Conservation (phyloP, 2,888 invertebrate species). For the Parasteatoda lunata region DNA sequence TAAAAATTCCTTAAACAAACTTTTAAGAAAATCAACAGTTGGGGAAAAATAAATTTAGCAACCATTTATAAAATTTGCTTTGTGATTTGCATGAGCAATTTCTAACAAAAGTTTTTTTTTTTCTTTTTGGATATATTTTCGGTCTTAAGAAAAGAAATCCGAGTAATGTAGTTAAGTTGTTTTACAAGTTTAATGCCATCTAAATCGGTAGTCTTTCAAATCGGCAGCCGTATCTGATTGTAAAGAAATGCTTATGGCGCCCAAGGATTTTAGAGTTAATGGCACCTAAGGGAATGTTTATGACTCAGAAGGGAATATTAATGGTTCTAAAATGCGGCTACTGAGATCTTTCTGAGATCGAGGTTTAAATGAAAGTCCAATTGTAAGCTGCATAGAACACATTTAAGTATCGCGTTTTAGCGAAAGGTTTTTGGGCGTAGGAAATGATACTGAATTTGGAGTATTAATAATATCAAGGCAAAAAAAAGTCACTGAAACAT, state of each 20-base stretch:
- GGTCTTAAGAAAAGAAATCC: too few relatives aligned
- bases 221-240: background rate
- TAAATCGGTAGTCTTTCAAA: background rate
- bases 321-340: background rate
- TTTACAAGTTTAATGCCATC: constrained; percentile 2
- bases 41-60: too few relatives aligned
- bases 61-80: too few relatives aligned
- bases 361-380: background rate
- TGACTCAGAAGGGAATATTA: background rate
- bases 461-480: too few relatives aligned
- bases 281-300: background rate
- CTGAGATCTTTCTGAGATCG: background rate
- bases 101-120: too few relatives aligned
- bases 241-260: constrained; percentile 5
- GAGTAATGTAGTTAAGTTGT: background rate
- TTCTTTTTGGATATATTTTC: too few relatives aligned
- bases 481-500: too few relatives aligned
- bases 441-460: too few relatives aligned
- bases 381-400: background rate
- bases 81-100: too few relatives aligned
- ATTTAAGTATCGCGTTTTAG: background rate
- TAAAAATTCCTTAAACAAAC: too few relatives aligned
- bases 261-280: background rate
- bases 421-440: too few relatives aligned
- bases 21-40: too few relatives aligned